Evolutionary conservation across 2,888 invertebrate species (phyloP).

Genomic region (Trypoxylon attenuatum): DNA sequence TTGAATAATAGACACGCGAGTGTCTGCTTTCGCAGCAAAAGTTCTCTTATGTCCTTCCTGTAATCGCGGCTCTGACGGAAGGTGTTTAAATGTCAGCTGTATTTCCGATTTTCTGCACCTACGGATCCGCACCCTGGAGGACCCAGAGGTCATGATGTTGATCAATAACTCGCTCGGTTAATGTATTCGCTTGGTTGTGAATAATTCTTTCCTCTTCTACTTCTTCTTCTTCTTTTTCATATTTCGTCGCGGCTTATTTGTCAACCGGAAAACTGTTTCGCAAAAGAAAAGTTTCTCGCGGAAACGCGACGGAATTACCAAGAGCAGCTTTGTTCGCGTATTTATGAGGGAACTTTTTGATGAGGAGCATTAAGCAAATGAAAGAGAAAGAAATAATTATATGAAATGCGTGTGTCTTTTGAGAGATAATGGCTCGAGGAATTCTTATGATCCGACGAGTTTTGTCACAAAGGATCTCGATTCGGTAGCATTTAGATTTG

Average conservation of each 20-base stretch:
- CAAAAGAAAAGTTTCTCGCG: no score
- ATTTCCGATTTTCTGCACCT: not conserved
- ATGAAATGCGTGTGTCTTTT: no score
- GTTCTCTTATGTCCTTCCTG: not conserved
- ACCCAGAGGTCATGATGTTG: not conserved
- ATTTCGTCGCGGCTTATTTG: not conserved
- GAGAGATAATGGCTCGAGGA: no score
- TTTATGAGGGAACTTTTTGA: no score
- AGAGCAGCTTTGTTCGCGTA: no score
- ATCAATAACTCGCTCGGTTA: not conserved
- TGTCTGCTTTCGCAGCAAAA: not conserved
- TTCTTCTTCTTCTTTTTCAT: not conserved
- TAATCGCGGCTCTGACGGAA: not conserved
- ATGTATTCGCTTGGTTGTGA: not conserved
- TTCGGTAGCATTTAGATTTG: not conserved
- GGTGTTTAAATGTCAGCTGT: slow-evolving; percentile 16
- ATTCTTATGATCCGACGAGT: no score
- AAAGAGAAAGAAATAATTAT: no score
- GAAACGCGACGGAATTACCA: no score
- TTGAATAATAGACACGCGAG: slow-evolving; percentile 17
- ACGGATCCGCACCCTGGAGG: not conserved
- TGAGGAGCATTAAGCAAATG: no score
- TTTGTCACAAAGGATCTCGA: no score
- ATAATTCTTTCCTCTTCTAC: no score
- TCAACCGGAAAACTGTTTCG: not conserved